These are phyloP conservation scores for Leucophenga maculata DNA, from an alignment of 2,888 invertebrate genomes.

Conservation along the genomic window DNA sequence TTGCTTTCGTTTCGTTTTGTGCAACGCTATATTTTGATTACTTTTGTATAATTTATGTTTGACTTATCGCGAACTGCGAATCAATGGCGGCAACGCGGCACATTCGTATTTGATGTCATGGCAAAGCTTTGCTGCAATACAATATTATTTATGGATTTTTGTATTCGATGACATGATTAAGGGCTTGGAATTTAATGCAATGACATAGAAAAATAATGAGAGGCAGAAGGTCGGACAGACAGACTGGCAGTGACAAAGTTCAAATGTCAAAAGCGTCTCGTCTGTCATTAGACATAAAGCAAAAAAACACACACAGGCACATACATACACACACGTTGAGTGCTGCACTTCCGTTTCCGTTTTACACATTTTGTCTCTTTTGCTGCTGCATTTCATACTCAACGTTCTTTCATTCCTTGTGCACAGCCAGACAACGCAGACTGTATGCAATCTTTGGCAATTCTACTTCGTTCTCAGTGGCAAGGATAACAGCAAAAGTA, in stretches of 20 bases:
- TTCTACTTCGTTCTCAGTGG: not conserved
- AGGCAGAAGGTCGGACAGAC: conserved; percentile 4
- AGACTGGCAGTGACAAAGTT: not conserved
- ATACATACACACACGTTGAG: conserved; percentile 13
- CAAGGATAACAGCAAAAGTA: too few relatives aligned
- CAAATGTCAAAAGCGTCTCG: not conserved
- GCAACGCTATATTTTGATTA: conserved; percentile 34
- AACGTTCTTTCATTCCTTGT: not conserved
- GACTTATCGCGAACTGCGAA: conserved; percentile 40
- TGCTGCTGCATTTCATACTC: too few relatives aligned
- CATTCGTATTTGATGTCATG: conserved; percentile 43
- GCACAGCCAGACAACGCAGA: too few relatives aligned
- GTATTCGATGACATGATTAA: conserved; percentile 51
- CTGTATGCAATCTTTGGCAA: not conserved
- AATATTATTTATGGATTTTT: conserved; percentile 20
- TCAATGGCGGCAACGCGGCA: conserved; percentile 49
- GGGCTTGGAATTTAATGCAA: conserved; percentile 51
- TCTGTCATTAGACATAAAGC: not conserved
- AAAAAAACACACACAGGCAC: not conserved
- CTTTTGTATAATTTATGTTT: conserved; percentile 61
- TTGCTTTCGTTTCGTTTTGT: not conserved
- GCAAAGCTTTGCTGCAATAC: conserved; percentile 50
- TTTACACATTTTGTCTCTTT: not conserved
- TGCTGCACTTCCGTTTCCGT: conserved; percentile 13
- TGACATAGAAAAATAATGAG: conserved; percentile 2